phyloP scores from a whole-genome alignment of 2,113 vertebrate genomes.

The Steatornis caripensis region DNA sequence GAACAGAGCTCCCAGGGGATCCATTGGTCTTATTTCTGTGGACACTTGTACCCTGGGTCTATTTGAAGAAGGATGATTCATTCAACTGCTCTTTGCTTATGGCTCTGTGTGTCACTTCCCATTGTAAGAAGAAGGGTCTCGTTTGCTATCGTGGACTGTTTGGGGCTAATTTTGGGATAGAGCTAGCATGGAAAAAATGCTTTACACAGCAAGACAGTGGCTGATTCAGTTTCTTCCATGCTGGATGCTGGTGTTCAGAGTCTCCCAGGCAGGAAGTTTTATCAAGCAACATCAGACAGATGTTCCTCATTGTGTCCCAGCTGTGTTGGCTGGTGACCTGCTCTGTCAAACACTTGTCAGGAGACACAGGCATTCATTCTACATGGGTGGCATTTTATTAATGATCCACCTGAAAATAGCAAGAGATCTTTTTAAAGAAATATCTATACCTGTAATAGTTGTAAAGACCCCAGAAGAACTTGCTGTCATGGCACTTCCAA shows the following conservation, averaged over 20 bases:
- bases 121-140: slow-evolving; percentile 13
- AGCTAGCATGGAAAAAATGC: slow-evolving; percentile 26
- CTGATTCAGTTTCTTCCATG: neutral
- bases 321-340: neutral
- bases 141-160: neutral
- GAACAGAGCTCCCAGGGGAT: slow-evolving; percentile 36
- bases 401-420: neutral
- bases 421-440: neutral
- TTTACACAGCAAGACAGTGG: neutral
- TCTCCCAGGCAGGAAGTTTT: neutral
- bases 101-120: slow-evolving; percentile 10
- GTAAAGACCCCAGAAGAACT: neutral
- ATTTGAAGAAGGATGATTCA: slow-evolving; percentile 52
- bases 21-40: slow-evolving; percentile 5
- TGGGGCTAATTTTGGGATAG: slow-evolving; percentile 19
- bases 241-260: neutral
- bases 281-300: slow-evolving; percentile 8
- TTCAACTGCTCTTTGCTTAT: neutral
- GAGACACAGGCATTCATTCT: neutral
- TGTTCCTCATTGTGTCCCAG: neutral
- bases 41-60: neutral
- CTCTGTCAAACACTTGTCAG: neutral
- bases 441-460: neutral
- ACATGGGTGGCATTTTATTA: neutral
- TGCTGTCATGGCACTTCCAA: neutral